A percentile compares a stretch with the other conserved stretches of the same genome.
phyloP scores from a whole-genome alignment of 2,888 invertebrate species.

The Melanchra persicariae region DNA sequence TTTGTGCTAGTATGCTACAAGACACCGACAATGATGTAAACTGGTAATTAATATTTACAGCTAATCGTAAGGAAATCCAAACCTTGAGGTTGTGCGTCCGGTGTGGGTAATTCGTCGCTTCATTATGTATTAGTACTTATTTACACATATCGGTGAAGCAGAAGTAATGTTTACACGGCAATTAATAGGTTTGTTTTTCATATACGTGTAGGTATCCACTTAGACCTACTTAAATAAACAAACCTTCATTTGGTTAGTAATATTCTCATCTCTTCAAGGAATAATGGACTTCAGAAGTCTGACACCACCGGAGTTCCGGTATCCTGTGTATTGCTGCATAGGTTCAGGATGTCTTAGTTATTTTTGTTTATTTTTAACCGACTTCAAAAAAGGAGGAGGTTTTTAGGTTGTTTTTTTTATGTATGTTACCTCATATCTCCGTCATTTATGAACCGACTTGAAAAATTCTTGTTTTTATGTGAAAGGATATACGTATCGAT shows the following conservation, averaged over 20 bases:
- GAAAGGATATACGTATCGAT: too few species aligned
- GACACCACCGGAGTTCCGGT: too few species aligned
- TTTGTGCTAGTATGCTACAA: not conserved
- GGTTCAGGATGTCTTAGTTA: too few species aligned
- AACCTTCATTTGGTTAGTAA: not conserved
- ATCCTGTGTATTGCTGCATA: too few species aligned
- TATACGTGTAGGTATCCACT: not conserved
- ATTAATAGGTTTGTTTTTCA: not conserved
- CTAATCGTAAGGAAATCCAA: conserved; percentile 46
- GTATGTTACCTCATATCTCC: too few species aligned
- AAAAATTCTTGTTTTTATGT: too few species aligned
- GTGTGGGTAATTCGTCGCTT: not conserved
- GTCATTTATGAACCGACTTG: too few species aligned
- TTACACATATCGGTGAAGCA: not conserved
- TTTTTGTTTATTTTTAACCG: too few species aligned
- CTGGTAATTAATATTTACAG: conserved; percentile 33
- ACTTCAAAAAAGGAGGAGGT: too few species aligned
- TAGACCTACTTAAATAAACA: not conserved
- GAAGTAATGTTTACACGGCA: not conserved
- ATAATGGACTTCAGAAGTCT: too few species aligned
- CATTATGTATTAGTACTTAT: conserved; percentile 17
- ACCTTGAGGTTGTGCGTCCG: conserved; percentile 51
- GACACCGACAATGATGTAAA: conserved; percentile 23
- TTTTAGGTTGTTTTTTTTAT: too few species aligned
- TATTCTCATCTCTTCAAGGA: not conserved